Conservation (phyloP, 2,888 invertebrate genomes). For the Agonum fuliginosum region DNA sequence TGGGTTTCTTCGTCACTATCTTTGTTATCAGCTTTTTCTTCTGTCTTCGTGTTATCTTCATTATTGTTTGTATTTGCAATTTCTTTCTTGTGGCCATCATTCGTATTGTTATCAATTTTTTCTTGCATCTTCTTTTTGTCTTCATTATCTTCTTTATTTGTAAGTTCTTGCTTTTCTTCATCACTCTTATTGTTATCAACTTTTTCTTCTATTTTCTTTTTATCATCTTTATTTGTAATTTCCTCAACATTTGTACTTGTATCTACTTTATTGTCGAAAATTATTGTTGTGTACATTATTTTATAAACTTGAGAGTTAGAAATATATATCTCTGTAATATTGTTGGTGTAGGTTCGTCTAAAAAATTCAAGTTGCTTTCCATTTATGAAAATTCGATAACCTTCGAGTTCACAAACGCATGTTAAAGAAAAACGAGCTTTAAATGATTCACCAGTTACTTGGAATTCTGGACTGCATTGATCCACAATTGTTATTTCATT, state of each 20-base stretch:
- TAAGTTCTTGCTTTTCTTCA: constrained; percentile 7
- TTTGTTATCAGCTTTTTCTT: no score
- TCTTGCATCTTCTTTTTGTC: neutral
- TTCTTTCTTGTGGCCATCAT: no score
- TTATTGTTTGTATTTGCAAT: no score
- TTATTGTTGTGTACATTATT: constrained; percentile 14
- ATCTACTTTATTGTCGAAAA: neutral
- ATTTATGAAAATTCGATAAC: constrained; percentile 29
- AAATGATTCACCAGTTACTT: neutral
- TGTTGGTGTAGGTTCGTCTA: neutral
- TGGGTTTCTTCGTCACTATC: no score
- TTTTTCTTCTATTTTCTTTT: neutral
- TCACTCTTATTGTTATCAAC: neutral
- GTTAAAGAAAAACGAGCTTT: constrained; percentile 9
- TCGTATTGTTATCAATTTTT: neutral
- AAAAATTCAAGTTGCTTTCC: constrained; percentile 5
- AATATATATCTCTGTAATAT: neutral
- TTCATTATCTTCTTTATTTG: neutral
- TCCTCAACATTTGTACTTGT: neutral
- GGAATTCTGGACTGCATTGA: neutral
- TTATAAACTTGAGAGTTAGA: constrained; percentile 14
- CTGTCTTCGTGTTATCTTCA: no score
- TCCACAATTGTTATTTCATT: constrained; percentile 12
- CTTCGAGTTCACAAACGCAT: constrained; percentile 4
- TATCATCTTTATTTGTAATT: neutral